A percentile compares a stretch with the other conserved stretches of the same genome.
These are phyloP conservation scores for Euglossa dilemma DNA, from an alignment of 1,140 invertebrate genomes.

Conservation along the genomic window DNA sequence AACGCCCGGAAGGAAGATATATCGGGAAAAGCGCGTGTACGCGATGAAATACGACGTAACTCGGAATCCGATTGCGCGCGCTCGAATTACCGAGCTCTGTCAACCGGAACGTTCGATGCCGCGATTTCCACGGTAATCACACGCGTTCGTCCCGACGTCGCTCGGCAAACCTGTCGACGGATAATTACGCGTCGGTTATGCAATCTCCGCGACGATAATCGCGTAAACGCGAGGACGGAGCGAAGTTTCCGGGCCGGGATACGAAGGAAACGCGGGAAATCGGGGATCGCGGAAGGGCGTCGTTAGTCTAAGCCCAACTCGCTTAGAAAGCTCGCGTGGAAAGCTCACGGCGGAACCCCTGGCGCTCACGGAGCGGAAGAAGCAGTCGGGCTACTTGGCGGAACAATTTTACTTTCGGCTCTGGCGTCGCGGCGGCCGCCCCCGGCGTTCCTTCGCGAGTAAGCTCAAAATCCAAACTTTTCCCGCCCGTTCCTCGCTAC, in stretches of 20 bases:
- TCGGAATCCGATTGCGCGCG: background rate
- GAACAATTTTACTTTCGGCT: conserved; percentile 27
- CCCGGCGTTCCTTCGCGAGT: background rate
- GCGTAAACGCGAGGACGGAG: background rate
- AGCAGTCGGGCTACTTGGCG: background rate
- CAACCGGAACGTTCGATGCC: background rate
- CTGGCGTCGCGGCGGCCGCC: conserved; percentile 9
- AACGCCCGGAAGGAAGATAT: background rate
- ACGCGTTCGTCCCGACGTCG: background rate
- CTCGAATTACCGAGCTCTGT: background rate
- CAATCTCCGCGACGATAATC: background rate
- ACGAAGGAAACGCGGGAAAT: background rate
- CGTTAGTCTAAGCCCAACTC: no score
- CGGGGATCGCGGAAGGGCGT: no score
- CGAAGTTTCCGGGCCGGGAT: background rate
- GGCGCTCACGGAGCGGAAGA: background rate
- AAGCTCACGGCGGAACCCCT: background rate
- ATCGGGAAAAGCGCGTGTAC: background rate
- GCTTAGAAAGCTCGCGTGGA: no score
- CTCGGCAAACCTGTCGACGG: background rate
- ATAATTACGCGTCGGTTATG: conserved; percentile 11
- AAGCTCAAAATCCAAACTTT: conserved; percentile 12
- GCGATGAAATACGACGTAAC: background rate
- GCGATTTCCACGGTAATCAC: background rate
- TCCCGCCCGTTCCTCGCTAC: background rate